Base-by-base conservation (phyloP, 1,140 invertebrate species). In the Zaprionus davidi region DNA sequence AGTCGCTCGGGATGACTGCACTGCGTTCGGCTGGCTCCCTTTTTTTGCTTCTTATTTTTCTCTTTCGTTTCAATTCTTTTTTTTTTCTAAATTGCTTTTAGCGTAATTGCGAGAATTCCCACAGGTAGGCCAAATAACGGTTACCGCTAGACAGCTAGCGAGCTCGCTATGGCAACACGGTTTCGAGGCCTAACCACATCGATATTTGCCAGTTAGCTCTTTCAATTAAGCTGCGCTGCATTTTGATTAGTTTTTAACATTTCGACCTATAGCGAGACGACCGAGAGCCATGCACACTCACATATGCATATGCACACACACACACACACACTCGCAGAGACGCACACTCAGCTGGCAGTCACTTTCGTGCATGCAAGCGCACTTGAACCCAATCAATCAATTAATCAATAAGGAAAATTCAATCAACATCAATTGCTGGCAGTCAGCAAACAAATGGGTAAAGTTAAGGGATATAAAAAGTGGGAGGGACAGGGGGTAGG, bases 221-320 rank as follows among this genome's bases (percentile, higher is more conserved):
- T 88, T 88, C 84, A 88, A 90, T 88, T 84, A 90, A 81, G 78
- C 69, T 82, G 57, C 69, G 36, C 79, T 70, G 63, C 69, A 71
- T 81, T 83, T 83, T 88, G 86, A 90, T 88, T 88, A 90, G 84
- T 88, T 88, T 88, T 90, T 78, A 88, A 76, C 85, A 79, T 69
- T 64, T 63, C 62, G 55, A 63, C 56, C 66, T 63, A 65, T 24
- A 66, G 73, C 64, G 44, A 31, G 44, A 38, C 22, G 15, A 44
- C 17, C 46, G 3, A 49, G 46, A 20, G 20, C 15, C 62, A 26
- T 55, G 64, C 41, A 57, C 60, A 68, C 41, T 17, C 60, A 34
- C 38, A 49, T 31, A 28, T 28, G 26, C 26, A 28, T 6, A 28
- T 28, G 26, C 59, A 57, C 51, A 51, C 15, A 24, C 3, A 15